A percentile compares a stretch with the other conserved stretches of the same genome.
phyloP scores from a whole-genome alignment of 1,140 invertebrate genomes.

The Nomia melanderi region DNA sequence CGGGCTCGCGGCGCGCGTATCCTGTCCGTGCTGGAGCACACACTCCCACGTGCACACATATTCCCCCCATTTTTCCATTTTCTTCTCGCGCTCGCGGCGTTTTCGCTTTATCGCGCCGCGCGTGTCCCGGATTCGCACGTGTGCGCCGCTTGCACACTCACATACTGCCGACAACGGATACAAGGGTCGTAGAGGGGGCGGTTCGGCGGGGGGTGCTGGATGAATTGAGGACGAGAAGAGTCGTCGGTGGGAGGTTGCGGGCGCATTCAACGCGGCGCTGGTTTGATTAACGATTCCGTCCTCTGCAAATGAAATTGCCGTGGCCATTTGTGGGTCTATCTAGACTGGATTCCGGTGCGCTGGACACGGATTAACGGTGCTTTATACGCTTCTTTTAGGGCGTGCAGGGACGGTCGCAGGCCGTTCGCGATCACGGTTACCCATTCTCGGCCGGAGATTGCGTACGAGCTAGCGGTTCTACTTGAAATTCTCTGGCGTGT shows the following conservation, averaged over 20 bases:
- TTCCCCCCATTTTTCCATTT: conserved; percentile 1
- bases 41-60: background rate
- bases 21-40: background rate
- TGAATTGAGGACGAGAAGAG: no score
- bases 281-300: conserved; percentile 62
- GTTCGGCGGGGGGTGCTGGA: background rate
- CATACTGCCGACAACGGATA: background rate
- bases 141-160: no score
- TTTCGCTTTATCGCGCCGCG: conserved; percentile 30
- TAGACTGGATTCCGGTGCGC: conserved; percentile 56
- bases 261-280: conserved; percentile 35
- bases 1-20: background rate
- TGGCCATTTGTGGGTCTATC: conserved; percentile 54
- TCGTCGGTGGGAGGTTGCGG: background rate
- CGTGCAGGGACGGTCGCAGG: conserved; percentile 24
- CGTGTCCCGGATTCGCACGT: background rate
- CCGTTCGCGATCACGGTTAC: conserved; percentile 36
- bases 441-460: conserved; percentile 51
- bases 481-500: conserved; percentile 5
- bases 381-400: conserved; percentile 59
- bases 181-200: background rate
- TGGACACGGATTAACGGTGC: conserved; percentile 62
- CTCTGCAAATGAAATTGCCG: conserved; percentile 58
- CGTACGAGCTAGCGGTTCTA: no score
- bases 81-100: conserved; percentile 15